Evolutionary conservation across 2,797 vertebrate genomes (phyloP), one percentile per base, ranked within the genome.

Genomic region (Peromyscus eremicus): DNA sequence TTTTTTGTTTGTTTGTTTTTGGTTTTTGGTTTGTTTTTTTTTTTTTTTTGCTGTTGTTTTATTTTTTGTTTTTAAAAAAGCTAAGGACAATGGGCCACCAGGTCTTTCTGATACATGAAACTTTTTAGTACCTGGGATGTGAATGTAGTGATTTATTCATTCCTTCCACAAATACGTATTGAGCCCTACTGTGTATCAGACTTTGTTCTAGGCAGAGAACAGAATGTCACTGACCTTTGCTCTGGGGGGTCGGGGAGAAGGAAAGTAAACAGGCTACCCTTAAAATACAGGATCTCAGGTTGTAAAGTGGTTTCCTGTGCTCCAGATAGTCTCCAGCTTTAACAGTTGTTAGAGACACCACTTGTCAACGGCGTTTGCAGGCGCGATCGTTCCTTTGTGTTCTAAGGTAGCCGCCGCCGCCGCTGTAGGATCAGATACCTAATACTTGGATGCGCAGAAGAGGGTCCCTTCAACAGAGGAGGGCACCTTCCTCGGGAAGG

Each of bases 321-420:
- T 94, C 94, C 75, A 62, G 43, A 92, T 86, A 89, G 34, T 83
- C 91, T 80, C 83, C 91, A 93, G 75, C 16, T n/a, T 88, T 83
- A 14, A 73, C 57, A 49, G 1, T 64, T 91, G 76, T 52, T 86
- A 60, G 85, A 85, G 94, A 94, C 90, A 43, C 34, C 12, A 4
- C 37, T 55, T 94, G 14, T 40, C 92, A 89, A 55, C 1, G 49
- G 13, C 66, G 71, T 89, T 81, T 79, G 64, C 52, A 64, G 52
- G 57, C 40, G 89, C 77, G 37, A 37, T 75, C 25, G 11, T 55
- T 91, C 37, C 60, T 70, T 82, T 97, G 84, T 92, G 83, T 93
- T 92, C 70, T 76, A 43, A 32, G 25, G n/a, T 12, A 76, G 7
- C 29, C 46, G 43, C n/a, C n/a, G n/a, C n/a, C n/a, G 46, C 11